Base-by-base conservation (phyloP, 2,888 invertebrate genomes). In the Rhamnusium bicolor region DNA sequence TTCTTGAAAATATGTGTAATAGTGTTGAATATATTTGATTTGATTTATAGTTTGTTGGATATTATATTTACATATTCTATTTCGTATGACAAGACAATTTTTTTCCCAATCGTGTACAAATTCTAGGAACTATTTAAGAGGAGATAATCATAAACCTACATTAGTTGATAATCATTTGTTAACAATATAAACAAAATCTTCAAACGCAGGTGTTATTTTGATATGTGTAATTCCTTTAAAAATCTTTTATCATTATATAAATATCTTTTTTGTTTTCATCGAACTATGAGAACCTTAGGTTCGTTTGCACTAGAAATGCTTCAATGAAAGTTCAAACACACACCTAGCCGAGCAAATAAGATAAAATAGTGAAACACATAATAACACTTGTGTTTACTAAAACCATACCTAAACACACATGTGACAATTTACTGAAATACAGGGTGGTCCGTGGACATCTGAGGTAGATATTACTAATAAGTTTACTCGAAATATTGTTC, bases 181-280 rank as follows among this genome's bases (percentile, higher is more conserved):
- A 40, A 40, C 40, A 40, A n/a, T 40, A 40, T 40, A 40, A 40
- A 65, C 65, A 32, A 18, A 51, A 53, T 51, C 65, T 29, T 54
- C 56, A 27, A 40, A 49, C 54, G 62, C 73, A 73, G 70, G 70
- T 73, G 73, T 70, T 70, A 19, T 53, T 32, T 19, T 53, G 16
- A 53, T 27, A 24, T 21, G 12, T 65, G 16, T 69, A 60, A 65
- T 69, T 68, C 62, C 67, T 67, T 14, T 46, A 69, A 51, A 63
- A 71, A 49, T 27, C 66, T 66, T 66, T 51, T 74, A 72, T 74
- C 72, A 19, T 40, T 72, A 29, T 61, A 53, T 61, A 72, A 74
- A 74, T 46, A 74, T 67, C 72, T 67, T 72, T 74, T 74, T 74
- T 60, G 63, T 72, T 6, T 74, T 66, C 47, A 29, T 69, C 58